Conservation (phyloP, 2,888 invertebrate genomes). For the Thera obeliscata region DNA sequence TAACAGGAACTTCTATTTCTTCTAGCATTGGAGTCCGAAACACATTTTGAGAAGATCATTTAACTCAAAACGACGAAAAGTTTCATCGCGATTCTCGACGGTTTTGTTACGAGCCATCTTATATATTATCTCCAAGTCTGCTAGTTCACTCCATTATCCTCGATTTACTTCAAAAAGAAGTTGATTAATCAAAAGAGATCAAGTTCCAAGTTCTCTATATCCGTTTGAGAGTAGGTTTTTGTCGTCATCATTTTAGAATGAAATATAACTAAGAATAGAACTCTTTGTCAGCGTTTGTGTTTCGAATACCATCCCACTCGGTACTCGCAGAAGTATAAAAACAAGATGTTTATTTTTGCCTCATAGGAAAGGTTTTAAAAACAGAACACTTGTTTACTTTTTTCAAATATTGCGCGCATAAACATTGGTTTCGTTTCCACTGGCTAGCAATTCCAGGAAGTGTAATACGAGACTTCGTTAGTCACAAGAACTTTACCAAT, state of each 20-base stretch:
- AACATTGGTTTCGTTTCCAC: too few relatives aligned
- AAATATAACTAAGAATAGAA: neutral
- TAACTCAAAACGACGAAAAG: conserved; percentile 13
- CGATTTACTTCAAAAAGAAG: conserved; percentile 24
- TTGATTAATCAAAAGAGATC: conserved; percentile 33
- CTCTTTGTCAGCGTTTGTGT: too few relatives aligned
- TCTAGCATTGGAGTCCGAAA: neutral
- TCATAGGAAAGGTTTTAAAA: too few relatives aligned
- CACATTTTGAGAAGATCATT: conserved; percentile 5
- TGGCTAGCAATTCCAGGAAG: too few relatives aligned
- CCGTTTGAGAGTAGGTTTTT: conserved; percentile 16
- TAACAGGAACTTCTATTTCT: too few relatives aligned
- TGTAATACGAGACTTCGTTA: neutral
- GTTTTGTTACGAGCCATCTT: conserved; percentile 21
- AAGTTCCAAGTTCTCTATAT: conserved; percentile 18
- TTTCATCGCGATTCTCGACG: conserved; percentile 1
- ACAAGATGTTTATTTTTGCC: too few relatives aligned
- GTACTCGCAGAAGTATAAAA: too few relatives aligned
- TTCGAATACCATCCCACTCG: too few relatives aligned
- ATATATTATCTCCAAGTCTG: neutral
- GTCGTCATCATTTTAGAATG: neutral
- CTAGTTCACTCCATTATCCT: conserved; percentile 23
- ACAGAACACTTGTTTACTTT: neutral
- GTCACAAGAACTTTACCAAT: conserved; percentile 14
- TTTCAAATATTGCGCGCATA: neutral